Evolutionary conservation across 2,888 invertebrate species (phyloP).

Genomic region (Trachelus tabidus): DNA sequence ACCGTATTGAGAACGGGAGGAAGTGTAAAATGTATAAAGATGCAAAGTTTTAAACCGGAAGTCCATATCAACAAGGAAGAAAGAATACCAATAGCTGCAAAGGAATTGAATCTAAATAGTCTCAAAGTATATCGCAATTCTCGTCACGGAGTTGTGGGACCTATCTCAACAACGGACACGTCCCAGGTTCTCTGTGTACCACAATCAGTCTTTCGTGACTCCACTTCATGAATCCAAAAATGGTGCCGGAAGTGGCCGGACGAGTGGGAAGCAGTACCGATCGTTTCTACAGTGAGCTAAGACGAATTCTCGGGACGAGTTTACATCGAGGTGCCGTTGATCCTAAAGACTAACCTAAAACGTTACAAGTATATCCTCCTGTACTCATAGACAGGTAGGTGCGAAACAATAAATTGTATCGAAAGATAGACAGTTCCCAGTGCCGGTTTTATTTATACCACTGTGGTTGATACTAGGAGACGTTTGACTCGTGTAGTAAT

Average conservation of each 20-base stretch:
- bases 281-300: not conserved
- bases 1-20: not conserved
- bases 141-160: conserved; percentile 9
- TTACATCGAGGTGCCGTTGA: conserved; percentile 13
- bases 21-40: not conserved
- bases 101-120: not conserved
- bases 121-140: conserved; percentile 1
- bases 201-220: conserved; percentile 12
- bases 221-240: not conserved
- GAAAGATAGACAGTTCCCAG: not conserved
- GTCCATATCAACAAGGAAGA: not conserved
- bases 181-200: not conserved
- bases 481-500: not conserved
- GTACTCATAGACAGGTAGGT: not conserved
- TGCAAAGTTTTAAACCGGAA: not conserved
- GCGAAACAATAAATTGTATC: not conserved
- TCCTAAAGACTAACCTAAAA: not conserved
- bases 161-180: conserved; percentile 12
- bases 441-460: not conserved
- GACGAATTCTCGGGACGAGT: conserved; percentile 22
- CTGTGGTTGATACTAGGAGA: not conserved
- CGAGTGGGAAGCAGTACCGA: not conserved
- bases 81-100: not conserved
- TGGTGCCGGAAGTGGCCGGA: not conserved
- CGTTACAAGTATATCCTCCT: not conserved